Conservation (phyloP, 2,113 vertebrate genomes). For the Lepus americanus region DNA sequence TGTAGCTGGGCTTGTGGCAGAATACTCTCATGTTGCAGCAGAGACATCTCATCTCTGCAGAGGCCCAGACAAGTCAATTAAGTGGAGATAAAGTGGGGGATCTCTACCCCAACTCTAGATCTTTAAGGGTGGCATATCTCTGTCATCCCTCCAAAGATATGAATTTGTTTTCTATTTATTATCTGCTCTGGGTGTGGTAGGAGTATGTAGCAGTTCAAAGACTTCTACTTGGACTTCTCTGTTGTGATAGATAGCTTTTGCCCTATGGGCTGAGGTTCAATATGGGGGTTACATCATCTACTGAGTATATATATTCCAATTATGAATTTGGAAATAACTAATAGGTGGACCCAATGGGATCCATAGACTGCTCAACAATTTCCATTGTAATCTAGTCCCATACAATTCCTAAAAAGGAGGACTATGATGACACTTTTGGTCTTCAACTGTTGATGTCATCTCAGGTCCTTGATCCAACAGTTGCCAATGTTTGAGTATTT, state of each 20-base stretch:
- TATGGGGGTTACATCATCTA: background rate
- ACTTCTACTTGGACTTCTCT: background rate
- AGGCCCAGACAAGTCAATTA: background rate
- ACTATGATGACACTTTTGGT: background rate
- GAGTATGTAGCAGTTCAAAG: background rate
- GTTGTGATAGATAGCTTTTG: background rate
- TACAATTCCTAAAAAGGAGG: background rate
- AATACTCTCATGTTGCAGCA: background rate
- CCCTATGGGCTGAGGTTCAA: background rate
- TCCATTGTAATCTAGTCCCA: background rate
- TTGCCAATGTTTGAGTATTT: background rate
- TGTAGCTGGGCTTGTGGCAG: background rate
- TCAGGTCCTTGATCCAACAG: background rate
- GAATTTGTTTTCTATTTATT: background rate
- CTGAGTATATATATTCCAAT: background rate
- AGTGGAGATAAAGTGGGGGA: background rate
- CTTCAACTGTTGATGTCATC: background rate
- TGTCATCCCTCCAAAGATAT: background rate
- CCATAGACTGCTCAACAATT: background rate
- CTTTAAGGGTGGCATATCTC: background rate
- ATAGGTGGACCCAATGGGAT: background rate
- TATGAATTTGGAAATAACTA: background rate
- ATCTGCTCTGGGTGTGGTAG: background rate
- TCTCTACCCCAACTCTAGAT: slow-evolving; percentile 7
- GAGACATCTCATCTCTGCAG: background rate